These are phyloP conservation scores for Toxostoma redivivum DNA, from an alignment of 2,113 vertebrate genomes.

Conservation along the genomic window DNA sequence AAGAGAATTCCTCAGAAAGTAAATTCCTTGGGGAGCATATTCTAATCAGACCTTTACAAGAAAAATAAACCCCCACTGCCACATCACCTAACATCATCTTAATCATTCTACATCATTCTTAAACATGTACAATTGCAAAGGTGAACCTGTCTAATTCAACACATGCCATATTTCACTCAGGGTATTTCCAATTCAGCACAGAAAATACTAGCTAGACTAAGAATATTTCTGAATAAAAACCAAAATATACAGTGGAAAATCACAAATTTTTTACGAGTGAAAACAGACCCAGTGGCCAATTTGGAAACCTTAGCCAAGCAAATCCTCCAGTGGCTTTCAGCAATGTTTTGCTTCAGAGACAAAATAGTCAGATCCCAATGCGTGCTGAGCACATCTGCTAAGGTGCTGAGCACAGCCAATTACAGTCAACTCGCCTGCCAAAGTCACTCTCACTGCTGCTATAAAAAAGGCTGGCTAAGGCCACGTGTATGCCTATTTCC, in stretches of 20 bases:
- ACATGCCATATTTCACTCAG: not conserved
- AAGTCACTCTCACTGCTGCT: not conserved
- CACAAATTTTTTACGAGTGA: not conserved
- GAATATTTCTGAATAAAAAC: not conserved
- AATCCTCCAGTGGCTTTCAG: not conserved
- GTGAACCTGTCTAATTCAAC: not conserved
- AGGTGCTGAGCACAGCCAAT: not conserved
- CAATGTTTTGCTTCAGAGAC: not conserved
- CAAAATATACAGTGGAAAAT: not conserved
- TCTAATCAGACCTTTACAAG: not conserved
- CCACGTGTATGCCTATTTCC: not conserved
- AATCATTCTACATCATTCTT: not conserved
- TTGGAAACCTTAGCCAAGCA: not conserved
- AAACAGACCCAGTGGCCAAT: not conserved
- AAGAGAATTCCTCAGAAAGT: not conserved
- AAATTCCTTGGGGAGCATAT: not conserved
- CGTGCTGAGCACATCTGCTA: not conserved
- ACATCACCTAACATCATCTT: not conserved
- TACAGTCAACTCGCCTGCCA: not conserved
- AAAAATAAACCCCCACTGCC: not conserved
- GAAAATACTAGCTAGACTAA: not conserved
- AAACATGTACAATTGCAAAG: accelerated
- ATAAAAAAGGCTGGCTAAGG: not conserved
- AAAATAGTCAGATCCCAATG: not conserved
- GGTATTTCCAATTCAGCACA: not conserved